Conservation (phyloP, 2,888 invertebrate genomes). For the Diplolepis rosae region DNA sequence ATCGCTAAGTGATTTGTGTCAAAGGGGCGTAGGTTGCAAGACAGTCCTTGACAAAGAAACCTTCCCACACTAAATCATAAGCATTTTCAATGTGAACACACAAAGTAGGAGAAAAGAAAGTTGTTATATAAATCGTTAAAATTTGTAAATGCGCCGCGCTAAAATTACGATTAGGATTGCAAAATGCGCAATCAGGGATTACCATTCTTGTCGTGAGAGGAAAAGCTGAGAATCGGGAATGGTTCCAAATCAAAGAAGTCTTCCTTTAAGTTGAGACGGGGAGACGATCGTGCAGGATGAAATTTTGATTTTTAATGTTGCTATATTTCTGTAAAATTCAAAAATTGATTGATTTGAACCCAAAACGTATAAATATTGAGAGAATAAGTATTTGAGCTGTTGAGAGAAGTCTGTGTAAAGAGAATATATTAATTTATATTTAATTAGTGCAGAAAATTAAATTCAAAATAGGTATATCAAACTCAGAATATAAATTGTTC, state of each 20-base stretch:
- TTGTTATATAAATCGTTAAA: slow-evolving; percentile 25
- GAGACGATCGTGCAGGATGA: slow-evolving; percentile 42
- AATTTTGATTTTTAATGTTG: not conserved
- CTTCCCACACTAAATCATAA: not conserved
- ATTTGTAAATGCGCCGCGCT: slow-evolving; percentile 21
- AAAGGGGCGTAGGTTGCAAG: no score
- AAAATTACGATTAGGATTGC: slow-evolving; percentile 25
- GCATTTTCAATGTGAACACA: slow-evolving; percentile 6
- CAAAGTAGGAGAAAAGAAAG: slow-evolving; percentile 6
- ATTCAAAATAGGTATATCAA: no score
- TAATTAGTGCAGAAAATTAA: no score
- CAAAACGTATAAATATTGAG: no score
- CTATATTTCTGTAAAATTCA: not conserved
- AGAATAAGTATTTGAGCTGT: no score
- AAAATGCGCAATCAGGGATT: slow-evolving; percentile 20
- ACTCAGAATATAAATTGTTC: no score
- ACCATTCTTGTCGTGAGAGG: slow-evolving; percentile 8
- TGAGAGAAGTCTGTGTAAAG: no score
- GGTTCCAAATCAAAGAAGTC: slow-evolving; percentile 44
- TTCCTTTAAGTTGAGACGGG: slow-evolving; percentile 51
- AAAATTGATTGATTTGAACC: no score
- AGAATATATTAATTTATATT: no score
- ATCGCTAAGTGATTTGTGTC: not conserved
- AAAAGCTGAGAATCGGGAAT: slow-evolving; percentile 2
- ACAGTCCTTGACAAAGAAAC: not conserved